These are phyloP conservation scores for Upupa epops DNA, from an alignment of 2,113 vertebrate genomes.

Conservation along the genomic window DNA sequence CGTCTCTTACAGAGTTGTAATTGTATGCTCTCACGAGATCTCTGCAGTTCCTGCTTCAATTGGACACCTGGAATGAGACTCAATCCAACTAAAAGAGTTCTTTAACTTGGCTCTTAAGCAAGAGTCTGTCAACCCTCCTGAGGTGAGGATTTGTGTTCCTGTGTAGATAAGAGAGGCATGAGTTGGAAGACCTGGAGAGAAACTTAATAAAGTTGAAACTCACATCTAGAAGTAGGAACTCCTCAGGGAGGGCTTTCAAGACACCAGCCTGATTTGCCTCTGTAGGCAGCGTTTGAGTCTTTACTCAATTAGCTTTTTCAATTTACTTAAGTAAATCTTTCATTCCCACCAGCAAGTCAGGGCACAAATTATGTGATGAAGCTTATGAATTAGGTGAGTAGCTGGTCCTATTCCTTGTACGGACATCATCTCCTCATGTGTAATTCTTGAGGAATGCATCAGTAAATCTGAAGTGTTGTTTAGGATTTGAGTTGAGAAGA, in stretches of 20 bases:
- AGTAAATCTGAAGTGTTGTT: neutral
- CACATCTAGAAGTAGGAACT: neutral
- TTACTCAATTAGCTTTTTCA: too few relatives aligned
- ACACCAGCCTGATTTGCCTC: neutral
- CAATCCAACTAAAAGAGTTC: neutral
- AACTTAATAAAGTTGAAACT: neutral
- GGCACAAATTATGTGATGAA: neutral
- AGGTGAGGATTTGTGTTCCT: neutral
- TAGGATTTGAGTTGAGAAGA: neutral
- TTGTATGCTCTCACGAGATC: neutral
- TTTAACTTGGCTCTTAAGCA: neutral
- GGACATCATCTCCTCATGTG: neutral
- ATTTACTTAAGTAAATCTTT: neutral
- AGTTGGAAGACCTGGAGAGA: neutral
- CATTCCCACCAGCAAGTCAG: neutral
- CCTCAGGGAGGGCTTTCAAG: neutral
- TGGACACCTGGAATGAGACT: neutral
- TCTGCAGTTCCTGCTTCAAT: neutral
- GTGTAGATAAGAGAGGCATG: neutral
- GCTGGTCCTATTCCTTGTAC: neutral
- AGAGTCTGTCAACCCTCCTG: neutral
- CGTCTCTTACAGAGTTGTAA: neutral
- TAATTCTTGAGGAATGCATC: neutral
- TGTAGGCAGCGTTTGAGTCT: rapidly evolving
- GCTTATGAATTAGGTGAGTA: neutral